These are phyloP conservation scores for Alloplasta piceator DNA, from an alignment of 2,888 invertebrate species.

Conservation along the genomic window DNA sequence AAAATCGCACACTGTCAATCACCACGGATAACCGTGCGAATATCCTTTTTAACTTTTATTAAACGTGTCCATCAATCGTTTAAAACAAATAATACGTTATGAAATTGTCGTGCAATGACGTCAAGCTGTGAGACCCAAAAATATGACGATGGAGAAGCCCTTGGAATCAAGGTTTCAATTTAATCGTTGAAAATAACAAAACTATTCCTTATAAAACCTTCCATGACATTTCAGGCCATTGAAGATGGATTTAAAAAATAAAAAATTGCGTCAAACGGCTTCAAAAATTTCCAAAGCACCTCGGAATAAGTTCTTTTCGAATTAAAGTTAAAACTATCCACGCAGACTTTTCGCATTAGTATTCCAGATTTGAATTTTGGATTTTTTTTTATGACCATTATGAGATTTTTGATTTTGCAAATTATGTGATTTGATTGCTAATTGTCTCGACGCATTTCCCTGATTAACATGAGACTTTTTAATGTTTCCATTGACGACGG, in stretches of 20 bases:
- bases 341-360: not conserved
- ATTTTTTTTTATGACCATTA: no score
- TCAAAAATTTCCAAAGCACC: no score
- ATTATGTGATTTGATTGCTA: not conserved
- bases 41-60: conserved; percentile 25
- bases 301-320: not conserved
- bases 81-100: not conserved
- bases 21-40: conserved; percentile 18
- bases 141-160: no score
- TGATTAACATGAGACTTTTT: not conserved
- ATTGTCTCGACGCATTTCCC: not conserved
- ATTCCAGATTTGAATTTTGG: no score
- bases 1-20: conserved; percentile 14
- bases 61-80: not conserved
- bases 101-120: not conserved
- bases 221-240: no score
- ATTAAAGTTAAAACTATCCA: no score
- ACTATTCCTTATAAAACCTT: no score
- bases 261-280: no score
- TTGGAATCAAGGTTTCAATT: no score
- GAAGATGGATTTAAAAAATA: no score
- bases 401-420: not conserved
- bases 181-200: no score
- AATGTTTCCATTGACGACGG: not conserved
- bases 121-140: no score